Evolutionary conservation across 2,888 invertebrate genomes (phyloP), one percentile per base, ranked within the genome.

Genomic region (Holacanthella duospinosa): DNA sequence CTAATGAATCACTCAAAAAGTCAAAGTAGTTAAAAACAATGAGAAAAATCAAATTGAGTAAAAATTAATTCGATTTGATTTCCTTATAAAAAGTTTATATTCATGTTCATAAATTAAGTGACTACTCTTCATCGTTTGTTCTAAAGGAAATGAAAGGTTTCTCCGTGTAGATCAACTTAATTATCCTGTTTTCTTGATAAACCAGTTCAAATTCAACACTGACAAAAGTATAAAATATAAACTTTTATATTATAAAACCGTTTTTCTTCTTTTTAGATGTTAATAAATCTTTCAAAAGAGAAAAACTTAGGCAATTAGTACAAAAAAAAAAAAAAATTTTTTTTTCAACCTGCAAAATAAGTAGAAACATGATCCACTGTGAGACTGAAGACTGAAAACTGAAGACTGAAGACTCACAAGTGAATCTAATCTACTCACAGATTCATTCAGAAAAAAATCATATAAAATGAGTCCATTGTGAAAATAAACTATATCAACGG

Each of bases 61-160:
- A 36, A 36, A 36, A n/a, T 48, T 48, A 48, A 48, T 48, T 48
- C 21, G 48, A 48, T 48, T 48, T 48, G 6, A 48, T 48, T 48
- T 48, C 21, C 48, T n/a, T 48, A 21, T 48, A 21, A 21, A n/a
- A 48, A 48, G 48, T 48, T 48, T 48, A n/a, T n/a, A 48, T 48
- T 48, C 48, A 21, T 48, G 48, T 48, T 21, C 48, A 48, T 48
- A 48, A 48, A 48, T 48, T 48, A 48, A 48, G 48, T 21, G 9
- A 6, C 16, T 36, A 9, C 21, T 48, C 36, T 48, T n/a, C 48
- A 4, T 21, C 21, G 48, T 4, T 4, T 21, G 4, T 48, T 9
- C n/a, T 48, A 21, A 48, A 48, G n/a, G 16, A 48, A 48, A 48
- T 48, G 48, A 48, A 48, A 21, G 48, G 16, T n/a, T 9, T 48